A percentile compares a stretch with the other conserved stretches of the same genome.
These are phyloP conservation scores for Ginglymostoma cirratum DNA, from an alignment of 2,113 vertebrate species.

Conservation along the genomic window DNA sequence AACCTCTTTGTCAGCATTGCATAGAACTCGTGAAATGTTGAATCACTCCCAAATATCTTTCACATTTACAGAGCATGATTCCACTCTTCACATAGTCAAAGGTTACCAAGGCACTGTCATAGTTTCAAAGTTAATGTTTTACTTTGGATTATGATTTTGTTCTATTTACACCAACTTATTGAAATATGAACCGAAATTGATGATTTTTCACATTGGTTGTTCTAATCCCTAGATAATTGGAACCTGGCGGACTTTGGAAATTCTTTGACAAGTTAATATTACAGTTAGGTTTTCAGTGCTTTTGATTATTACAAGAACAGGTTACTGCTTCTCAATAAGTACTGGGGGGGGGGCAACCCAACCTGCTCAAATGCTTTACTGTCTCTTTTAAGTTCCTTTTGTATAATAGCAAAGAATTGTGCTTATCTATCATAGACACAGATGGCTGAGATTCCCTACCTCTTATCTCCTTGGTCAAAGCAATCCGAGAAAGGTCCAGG, in stretches of 20 bases:
- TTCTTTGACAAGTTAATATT: neutral
- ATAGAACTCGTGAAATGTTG: neutral
- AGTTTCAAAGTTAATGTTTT: neutral
- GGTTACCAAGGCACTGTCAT: neutral
- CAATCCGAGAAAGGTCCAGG: neutral
- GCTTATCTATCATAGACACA: neutral
- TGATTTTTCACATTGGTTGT: neutral
- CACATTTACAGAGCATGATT: neutral
- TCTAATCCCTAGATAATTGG: neutral
- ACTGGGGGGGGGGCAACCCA: neutral
- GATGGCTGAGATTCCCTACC: neutral
- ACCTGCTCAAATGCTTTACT: neutral
- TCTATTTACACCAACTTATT: neutral
- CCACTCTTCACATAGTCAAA: neutral
- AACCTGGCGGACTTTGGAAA: neutral
- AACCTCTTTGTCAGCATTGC: neutral
- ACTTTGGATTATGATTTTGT: neutral
- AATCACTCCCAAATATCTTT: neutral
- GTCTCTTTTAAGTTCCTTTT: neutral
- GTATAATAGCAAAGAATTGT: neutral
- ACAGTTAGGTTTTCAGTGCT: neutral
- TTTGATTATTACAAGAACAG: neutral
- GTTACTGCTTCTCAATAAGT: neutral
- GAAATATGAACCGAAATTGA: neutral
- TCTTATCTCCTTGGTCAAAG: neutral